A percentile compares a stretch with the other conserved stretches of the same genome.
Conservation (phyloP, 1,140 invertebrate species). For the Anastrepha obliqua region DNA sequence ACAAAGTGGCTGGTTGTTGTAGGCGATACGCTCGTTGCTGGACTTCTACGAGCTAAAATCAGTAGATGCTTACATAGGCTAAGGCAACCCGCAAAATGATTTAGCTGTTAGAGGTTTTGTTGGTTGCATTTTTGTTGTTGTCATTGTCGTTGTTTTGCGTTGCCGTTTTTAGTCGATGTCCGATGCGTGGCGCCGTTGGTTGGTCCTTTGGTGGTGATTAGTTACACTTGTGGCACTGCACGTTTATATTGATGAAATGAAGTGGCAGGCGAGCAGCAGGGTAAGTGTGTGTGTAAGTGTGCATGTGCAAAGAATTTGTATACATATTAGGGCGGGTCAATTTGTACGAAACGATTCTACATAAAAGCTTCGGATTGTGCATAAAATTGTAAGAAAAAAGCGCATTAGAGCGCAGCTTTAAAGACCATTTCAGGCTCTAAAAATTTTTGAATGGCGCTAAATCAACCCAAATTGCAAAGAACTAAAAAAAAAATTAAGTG, state of each 20-base stretch:
- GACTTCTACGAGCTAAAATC: background rate
- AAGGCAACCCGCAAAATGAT: constrained; percentile 23
- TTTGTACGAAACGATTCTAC: no score
- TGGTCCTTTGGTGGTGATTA: constrained; percentile 13
- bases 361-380: no score
- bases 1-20: no score
- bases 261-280: background rate
- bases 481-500: no score
- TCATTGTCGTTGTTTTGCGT: background rate
- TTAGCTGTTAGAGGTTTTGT: background rate
- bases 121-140: background rate
- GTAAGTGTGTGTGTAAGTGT: background rate
- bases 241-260: constrained; percentile 32
- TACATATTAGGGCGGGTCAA: no score
- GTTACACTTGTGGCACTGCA: constrained; percentile 13
- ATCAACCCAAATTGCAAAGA: no score
- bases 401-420: no score
- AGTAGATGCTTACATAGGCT: background rate
- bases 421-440: no score
- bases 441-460: no score
- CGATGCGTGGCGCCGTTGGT: background rate
- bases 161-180: background rate
- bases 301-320: background rate
- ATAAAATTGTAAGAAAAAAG: no score
- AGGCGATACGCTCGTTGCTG: background rate